Conservation (phyloP, 2,113 vertebrate genomes). For the Desmodus rotundus region DNA sequence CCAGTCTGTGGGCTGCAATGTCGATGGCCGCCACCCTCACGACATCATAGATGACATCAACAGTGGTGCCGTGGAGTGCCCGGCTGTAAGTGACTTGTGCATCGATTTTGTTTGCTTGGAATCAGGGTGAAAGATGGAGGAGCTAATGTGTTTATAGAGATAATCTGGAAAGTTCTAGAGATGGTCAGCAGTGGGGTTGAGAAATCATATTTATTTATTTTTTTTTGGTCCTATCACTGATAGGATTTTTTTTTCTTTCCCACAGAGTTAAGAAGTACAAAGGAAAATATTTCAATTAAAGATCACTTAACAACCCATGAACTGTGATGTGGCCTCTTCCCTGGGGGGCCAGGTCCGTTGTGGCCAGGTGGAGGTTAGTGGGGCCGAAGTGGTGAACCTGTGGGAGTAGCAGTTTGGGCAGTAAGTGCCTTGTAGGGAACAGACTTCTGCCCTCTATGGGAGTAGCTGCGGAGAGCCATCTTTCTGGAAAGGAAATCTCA, state of each 20-base stretch:
- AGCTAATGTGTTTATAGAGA: background rate
- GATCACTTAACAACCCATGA: background rate
- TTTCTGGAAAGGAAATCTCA: background rate
- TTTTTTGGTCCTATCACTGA: background rate
- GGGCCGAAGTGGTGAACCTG: background rate
- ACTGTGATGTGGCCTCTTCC: background rate
- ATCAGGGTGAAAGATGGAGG: background rate
- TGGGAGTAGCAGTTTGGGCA: background rate
- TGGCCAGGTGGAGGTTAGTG: background rate
- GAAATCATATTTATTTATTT: background rate
- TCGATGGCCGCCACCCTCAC: constrained; percentile 93
- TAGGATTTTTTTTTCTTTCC: background rate
- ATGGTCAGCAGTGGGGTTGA: fast-evolving
- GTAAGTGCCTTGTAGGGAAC: background rate
- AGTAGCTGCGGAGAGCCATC: background rate
- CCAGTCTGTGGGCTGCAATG: constrained; percentile 97
- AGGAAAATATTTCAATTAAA: constrained; percentile 38
- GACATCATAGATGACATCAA: constrained; percentile 99
- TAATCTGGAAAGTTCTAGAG: fast-evolving
- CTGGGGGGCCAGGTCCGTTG: background rate
- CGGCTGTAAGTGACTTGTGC: constrained; percentile 84
- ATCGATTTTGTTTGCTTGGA: fast-evolving
- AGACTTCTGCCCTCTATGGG: background rate
- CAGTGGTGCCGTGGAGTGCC: constrained; percentile 90
- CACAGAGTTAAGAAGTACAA: constrained; percentile 79